Conservation (phyloP, 2,797 vertebrate genomes). For the Delichon dasypus region DNA sequence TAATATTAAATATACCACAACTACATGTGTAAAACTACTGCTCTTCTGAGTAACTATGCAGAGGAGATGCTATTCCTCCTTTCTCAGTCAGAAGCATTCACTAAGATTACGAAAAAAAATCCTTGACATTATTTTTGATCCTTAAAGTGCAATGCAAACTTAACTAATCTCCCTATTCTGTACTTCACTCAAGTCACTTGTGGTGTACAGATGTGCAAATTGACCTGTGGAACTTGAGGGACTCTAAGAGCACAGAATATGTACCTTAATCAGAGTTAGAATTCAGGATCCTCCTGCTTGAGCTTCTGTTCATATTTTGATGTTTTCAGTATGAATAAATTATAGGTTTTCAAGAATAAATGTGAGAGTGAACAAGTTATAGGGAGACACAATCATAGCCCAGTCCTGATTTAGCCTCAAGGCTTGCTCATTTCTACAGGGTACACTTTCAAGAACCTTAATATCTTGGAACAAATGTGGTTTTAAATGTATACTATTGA, state of each 20-base stretch:
- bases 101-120: neutral
- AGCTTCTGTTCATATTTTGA: neutral
- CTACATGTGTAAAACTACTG: neutral
- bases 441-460: neutral
- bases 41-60: neutral
- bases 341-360: slow-evolving; percentile 19
- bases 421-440: neutral
- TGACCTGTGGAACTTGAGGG: neutral
- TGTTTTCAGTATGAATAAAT: slow-evolving; percentile 47
- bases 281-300: neutral
- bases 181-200: neutral
- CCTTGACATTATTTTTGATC: neutral
- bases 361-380: slow-evolving; percentile 21
- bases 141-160: neutral
- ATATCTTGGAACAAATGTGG: neutral
- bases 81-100: neutral
- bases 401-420: neutral
- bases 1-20: neutral
- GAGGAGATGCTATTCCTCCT: neutral
- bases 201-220: neutral
- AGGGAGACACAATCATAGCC: neutral
- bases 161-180: neutral
- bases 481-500: neutral
- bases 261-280: neutral
- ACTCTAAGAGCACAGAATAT: neutral